Evolutionary conservation across 2,888 invertebrate genomes (phyloP).

Genomic region (Crepidodera aurea): DNA sequence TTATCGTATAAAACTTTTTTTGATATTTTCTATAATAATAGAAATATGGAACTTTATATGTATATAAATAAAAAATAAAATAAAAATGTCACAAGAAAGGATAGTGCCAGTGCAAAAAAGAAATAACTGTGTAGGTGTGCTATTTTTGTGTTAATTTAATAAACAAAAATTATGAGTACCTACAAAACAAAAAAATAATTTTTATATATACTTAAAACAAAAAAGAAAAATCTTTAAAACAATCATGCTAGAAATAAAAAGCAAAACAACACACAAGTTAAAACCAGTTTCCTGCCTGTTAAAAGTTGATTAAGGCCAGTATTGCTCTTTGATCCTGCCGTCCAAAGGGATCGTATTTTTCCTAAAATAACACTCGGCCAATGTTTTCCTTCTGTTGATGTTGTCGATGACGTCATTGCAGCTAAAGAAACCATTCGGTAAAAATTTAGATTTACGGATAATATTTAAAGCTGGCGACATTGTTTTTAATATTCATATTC

Average conservation of each 20-base stretch:
- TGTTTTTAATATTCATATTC: neutral
- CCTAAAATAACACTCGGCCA: constrained; percentile 85
- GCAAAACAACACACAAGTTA: constrained; percentile 30
- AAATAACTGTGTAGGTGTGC: no score
- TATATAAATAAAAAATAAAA: no score
- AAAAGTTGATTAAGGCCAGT: constrained; percentile 83
- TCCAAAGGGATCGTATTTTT: constrained; percentile 90
- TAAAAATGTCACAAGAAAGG: no score
- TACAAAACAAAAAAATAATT: no score
- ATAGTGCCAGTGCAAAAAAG: no score
- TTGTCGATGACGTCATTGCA: constrained; percentile 59
- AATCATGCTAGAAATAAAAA: constrained; percentile 37
- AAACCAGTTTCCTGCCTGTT: constrained; percentile 69
- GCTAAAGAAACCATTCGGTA: constrained; percentile 48
- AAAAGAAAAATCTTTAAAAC: neutral
- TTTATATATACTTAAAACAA: neutral
- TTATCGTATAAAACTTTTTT: no score
- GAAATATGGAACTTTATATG: no score
- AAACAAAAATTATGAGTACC: no score
- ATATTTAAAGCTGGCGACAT: no score
- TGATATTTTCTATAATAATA: no score
- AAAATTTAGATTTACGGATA: neutral
- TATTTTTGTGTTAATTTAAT: no score
- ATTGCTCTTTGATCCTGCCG: constrained; percentile 76
- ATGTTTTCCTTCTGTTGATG: constrained; percentile 65